Evolutionary conservation across 2,888 invertebrate species (phyloP), one percentile per base, ranked within the genome.

Genomic region (Laothoe populi): DNA sequence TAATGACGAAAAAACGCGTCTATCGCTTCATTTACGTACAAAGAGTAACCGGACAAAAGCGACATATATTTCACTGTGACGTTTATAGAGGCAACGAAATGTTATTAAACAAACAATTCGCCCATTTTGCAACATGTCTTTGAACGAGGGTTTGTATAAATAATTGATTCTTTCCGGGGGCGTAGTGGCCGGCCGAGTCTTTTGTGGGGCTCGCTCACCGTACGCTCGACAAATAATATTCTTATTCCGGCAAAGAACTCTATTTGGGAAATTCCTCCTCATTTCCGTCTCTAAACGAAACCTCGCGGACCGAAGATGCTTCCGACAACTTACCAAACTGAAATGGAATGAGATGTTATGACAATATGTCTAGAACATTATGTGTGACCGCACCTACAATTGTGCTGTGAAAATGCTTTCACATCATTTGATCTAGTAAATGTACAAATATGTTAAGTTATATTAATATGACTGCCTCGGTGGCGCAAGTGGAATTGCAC

Each of bases 41-140:
- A 88, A 85, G 78, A 81, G 68, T 72, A 70, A 68, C 72, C 74
- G 81, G 79, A 86, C 86, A 90, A 91, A 78, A 72, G 83, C 78
- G 76, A 76, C 82, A 85, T 86, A 89, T 88, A 88, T 88, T 88
- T 88, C 82, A 87, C 83, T 73, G 73, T 81, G 86, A 89, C 88
- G 84, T 89, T 89, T 86, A 86, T 86, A 81, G 82, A 71, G 84
- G 83, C 83, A 74, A 75, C 83, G 82, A 84, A 88, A 91, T 91
- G 90, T 92, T 92, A 90, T 91, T 92, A 92, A 91, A 92, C 92
- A 92, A 92, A 92, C 92, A 91, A 88, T 89, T 91, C 90, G 90
- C 91, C 91, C 87, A 91, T 89, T 90, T 83, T 86, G 81, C 80
- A 79, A 86, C 86, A 87, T 87, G 85, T 87, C 85, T 86, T 79